A percentile compares a stretch with the other conserved stretches of the same genome.
phyloP scores from a whole-genome alignment of 2,113 vertebrate species.

The Heptranchias perlo region DNA sequence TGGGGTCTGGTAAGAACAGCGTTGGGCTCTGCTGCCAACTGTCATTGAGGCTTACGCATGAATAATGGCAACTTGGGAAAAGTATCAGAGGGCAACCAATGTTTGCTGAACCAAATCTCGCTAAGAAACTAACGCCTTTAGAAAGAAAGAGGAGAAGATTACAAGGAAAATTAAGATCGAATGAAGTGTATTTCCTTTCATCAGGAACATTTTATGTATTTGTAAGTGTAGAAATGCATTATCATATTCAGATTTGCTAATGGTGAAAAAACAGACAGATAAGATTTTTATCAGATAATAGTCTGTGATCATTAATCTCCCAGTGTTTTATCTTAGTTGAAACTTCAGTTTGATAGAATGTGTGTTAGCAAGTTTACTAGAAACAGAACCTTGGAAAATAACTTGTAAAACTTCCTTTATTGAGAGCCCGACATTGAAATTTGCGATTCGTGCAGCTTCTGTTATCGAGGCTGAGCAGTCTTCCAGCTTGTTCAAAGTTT shows the following conservation, averaged over 20 bases:
- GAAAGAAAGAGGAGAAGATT: not conserved
- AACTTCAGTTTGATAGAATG: not conserved
- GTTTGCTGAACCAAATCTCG: not conserved
- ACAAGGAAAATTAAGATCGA: not conserved
- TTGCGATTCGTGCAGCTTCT: not conserved
- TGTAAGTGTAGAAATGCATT: not conserved
- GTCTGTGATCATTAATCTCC: not conserved
- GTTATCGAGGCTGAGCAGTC: constrained; percentile 8
- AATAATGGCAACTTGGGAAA: not conserved
- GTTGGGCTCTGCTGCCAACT: not conserved
- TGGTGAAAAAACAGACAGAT: not conserved
- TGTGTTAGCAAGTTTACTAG: not conserved
- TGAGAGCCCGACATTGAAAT: constrained; percentile 21
- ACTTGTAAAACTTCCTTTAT: constrained; percentile 14
- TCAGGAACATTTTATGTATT: not conserved
- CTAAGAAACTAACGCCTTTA: not conserved
- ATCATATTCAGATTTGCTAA: not conserved
- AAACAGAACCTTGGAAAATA: not conserved
- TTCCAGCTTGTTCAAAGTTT: constrained; percentile 32
- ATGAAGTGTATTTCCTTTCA: not conserved
- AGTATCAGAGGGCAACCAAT: not conserved
- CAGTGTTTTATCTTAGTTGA: not conserved
- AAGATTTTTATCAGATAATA: not conserved
- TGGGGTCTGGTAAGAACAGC: not conserved
- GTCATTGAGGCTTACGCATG: no score